Base-by-base conservation (phyloP, 23 tunicate species). In the Clavelina lepadiformis region DNA sequence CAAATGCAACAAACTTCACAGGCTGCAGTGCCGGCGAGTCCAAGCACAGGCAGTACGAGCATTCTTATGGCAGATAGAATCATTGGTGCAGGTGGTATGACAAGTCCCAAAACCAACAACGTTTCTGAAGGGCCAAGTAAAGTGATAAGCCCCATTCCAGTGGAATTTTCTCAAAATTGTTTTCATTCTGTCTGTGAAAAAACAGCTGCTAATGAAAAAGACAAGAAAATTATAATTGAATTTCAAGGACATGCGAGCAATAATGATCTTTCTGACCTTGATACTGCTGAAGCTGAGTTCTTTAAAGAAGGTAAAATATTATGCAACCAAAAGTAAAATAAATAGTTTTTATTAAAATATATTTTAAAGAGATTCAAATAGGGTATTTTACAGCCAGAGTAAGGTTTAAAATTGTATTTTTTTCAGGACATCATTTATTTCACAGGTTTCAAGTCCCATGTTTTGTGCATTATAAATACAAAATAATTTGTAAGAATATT, bases 261-360 rank as follows among this genome's bases (percentile, higher is more conserved):
- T 34, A 35, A 45, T 29, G 28, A 35, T 26, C 38, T 77, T 22
- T 53, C 56, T 21, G 73, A 75, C 8, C 41, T 77, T 15, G 83
- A 77, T 56, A 75, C 46, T 1, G 83, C 73, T 18, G 83, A 77
- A 55, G 83, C 83, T 0, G 67, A 77, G 18, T 77, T 67, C 46
- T 77, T 77, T 41, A 77, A 77, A 56, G n/a, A 66, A 31, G 83
- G 83, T 77, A 47, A 46, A 29, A 8, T 15, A 8, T 41, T 41
- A 41, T 41, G 11, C n/a, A n/a, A n/a, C n/a, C n/a, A n/a, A n/a
- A n/a, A n/a, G n/a, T n/a, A n/a, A n/a, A n/a, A n/a, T n/a, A n/a
- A n/a, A n/a, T n/a, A n/a, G n/a, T n/a, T n/a, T n/a, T n/a, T n/a
- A n/a, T n/a, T n/a, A n/a, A n/a, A n/a, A n/a, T n/a, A n/a, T n/a